Conservation (phyloP, 1,140 invertebrate species). For the Lucilia sericata region DNA sequence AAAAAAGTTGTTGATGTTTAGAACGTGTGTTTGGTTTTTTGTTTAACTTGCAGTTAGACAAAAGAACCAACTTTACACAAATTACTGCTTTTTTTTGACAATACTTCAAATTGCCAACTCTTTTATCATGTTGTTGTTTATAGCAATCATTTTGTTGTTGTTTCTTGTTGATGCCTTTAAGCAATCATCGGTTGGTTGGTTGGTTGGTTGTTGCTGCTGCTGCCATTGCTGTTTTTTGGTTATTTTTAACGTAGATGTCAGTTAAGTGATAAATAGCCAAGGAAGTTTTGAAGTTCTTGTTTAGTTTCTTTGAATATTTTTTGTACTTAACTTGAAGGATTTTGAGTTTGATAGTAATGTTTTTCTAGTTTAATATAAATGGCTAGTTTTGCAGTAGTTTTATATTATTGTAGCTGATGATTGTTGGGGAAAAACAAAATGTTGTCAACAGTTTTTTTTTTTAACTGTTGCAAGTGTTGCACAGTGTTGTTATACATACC, state of each 20-base stretch:
- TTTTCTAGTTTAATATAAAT: no score
- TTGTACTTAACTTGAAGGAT: background rate
- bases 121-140: conserved; percentile 37
- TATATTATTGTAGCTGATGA: background rate
- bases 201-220: background rate
- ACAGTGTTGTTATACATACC: conserved; percentile 31
- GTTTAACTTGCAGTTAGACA: background rate
- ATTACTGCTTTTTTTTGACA: conserved; percentile 32
- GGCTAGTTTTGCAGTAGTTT: background rate
- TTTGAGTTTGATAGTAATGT: background rate
- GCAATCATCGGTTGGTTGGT: conserved; percentile 25
- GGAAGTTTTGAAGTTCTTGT: conserved; percentile 20
- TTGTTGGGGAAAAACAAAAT: background rate
- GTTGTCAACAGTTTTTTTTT: conserved; percentile 17
- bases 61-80: conserved; percentile 26
- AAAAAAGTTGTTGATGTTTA: conserved; percentile 27
- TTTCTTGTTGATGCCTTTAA: conserved; percentile 30
- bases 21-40: conserved; percentile 14
- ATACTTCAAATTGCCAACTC: conserved; percentile 42
- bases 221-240: background rate
- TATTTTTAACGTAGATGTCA: conserved; percentile 15
- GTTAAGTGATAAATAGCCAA: conserved; percentile 27
- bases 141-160: conserved; percentile 6
- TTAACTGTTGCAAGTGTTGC: background rate
- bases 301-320: background rate